Evolutionary conservation across 2,797 vertebrate genomes (phyloP), one percentile per base, ranked within the genome.

Genomic region (Pseudopleuronectes americanus): DNA sequence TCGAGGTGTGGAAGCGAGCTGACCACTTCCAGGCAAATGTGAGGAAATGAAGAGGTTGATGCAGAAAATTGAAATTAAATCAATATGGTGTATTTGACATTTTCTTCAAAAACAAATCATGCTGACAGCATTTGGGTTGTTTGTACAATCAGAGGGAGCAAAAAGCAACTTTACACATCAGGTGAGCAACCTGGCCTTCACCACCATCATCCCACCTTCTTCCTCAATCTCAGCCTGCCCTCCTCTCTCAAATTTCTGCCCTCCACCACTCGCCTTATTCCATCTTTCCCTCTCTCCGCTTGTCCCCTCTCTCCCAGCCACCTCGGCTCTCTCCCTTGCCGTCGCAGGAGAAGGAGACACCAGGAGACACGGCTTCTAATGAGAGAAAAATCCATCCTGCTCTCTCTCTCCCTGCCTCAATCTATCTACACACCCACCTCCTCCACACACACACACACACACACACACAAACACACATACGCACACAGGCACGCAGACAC

Each of bases 371-470:
- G 87, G 91, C 92, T 91, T 91, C 93, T 94, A 93, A 94, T 94
- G 93, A 95, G 93, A 92, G 93, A 92, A 93, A 95, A 94, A 94
- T 92, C 93, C 92, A 93, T 94, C 91, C 91, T 84, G 87, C 84
- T 68, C 72, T 33, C 74, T 76, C 85, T 66, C 84, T 76, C 85
- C 64, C 84, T 68, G 77, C 80, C 76, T 86, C 87, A 74, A 86
- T 89, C 87, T 90, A 87, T 85, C 87, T 84, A 75, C 79, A 60
- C 59, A 62, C 75, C 75, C 76, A 69, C 83, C 74, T 68, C 76
- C 43, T 45, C 43, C 76, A 13, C 55, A 21, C 55, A n/a, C n/a
- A 21, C 54, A n/a, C 54, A 67, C 69, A 80, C 66, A 78, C 78
- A n/a, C 82, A 63, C 72, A 56, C 71, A 43, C 77, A 26, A 31